phyloP scores from a whole-genome alignment of 2,797 vertebrate species.

The Corythornis leucogaster region DNA sequence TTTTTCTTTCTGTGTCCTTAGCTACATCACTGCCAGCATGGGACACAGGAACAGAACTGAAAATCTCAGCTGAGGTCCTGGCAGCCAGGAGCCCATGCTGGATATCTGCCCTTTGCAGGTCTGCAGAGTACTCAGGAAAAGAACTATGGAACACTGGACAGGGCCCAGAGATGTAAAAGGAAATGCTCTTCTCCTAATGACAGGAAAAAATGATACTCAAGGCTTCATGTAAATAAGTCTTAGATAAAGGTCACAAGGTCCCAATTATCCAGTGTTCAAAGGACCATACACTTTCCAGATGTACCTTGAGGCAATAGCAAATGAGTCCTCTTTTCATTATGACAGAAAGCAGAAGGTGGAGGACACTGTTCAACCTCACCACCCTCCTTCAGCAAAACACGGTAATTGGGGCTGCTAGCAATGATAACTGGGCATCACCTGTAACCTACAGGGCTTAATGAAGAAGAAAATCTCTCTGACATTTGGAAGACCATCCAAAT shows the following conservation, averaged over 20 bases:
- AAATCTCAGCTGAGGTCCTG: slow-evolving; percentile 31
- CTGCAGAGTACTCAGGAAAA: background rate
- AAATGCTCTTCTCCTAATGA: slow-evolving; percentile 3
- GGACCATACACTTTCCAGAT: background rate
- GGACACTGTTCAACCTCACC: slow-evolving; percentile 1
- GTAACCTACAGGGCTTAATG: slow-evolving; percentile 47
- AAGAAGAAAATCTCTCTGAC: slow-evolving; percentile 49
- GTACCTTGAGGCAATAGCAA: slow-evolving; percentile 37
- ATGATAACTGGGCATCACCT: slow-evolving; percentile 15
- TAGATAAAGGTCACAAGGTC: slow-evolving; percentile 32
- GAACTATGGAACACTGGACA: background rate
- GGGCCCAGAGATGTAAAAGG: background rate
- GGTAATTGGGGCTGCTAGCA: background rate
- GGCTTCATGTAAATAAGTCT: slow-evolving; percentile 47
- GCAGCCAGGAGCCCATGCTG: background rate
- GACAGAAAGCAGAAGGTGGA: slow-evolving; percentile 46
- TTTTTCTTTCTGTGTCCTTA: background rate
- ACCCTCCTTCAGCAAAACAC: slow-evolving; percentile 36
- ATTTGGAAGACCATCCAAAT: slow-evolving; percentile 8
- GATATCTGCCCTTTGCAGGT: background rate
- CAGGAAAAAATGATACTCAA: background rate
- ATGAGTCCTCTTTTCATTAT: slow-evolving; percentile 24
- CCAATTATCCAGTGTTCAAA: slow-evolving; percentile 29
- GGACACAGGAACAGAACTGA: background rate
- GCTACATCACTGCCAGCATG: background rate